Percentiles rank a stretch among this genome's conserved stretches.
These are phyloP conservation scores for Pogonocichla stellata DNA, from an alignment of 2,113 vertebrate genomes.

Conservation along the genomic window DNA sequence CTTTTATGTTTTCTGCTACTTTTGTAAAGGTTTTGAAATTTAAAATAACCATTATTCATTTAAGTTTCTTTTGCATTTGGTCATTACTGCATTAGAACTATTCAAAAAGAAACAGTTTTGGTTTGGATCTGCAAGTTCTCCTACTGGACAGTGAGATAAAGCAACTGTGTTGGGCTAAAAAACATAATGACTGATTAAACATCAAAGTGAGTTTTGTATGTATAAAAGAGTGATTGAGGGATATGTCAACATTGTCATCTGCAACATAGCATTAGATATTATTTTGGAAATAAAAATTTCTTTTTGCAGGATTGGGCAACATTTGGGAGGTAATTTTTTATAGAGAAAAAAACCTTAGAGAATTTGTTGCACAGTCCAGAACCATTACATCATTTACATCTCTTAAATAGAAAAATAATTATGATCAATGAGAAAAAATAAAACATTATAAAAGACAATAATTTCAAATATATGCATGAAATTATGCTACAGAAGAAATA, in stretches of 20 bases:
- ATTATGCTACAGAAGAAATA: background rate
- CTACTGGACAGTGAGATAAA: background rate
- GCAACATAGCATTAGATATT: background rate
- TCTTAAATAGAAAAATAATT: background rate
- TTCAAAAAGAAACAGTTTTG: background rate
- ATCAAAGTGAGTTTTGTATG: background rate
- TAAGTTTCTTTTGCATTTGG: background rate
- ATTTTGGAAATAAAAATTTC: background rate
- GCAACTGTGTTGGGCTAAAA: background rate
- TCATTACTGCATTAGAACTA: background rate
- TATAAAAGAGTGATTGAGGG: background rate
- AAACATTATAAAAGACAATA: background rate
- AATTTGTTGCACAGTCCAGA: background rate
- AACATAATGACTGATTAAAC: background rate
- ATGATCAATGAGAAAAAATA: background rate
- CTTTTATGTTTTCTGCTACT: background rate
- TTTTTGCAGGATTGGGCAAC: background rate
- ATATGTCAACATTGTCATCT: background rate
- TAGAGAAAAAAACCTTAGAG: background rate
- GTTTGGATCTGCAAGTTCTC: background rate
- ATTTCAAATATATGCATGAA: background rate
- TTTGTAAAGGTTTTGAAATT: background rate
- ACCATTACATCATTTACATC: background rate
- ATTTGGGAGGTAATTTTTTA: background rate
- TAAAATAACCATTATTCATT: background rate